Conservation (phyloP, 2,797 vertebrate genomes). For the Lagocephalus sceleratus region DNA sequence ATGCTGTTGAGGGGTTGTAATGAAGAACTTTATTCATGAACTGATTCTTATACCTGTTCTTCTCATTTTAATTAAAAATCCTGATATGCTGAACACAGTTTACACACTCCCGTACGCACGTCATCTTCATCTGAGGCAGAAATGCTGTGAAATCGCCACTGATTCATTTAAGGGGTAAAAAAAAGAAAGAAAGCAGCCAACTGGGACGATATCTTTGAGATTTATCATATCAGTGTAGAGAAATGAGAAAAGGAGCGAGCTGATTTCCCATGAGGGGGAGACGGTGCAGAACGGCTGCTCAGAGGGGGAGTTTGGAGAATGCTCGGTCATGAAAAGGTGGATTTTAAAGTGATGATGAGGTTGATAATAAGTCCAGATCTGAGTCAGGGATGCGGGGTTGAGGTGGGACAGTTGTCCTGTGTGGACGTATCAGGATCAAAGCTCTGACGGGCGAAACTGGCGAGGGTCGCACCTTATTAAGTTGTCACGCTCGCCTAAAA, state of each 20-base stretch:
- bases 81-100: not conserved
- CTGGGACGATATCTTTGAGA: slow-evolving; percentile 54
- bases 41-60: too few relatives aligned
- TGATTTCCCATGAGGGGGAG: slow-evolving; percentile 47
- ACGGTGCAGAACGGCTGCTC: slow-evolving; percentile 40
- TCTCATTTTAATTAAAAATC: too few relatives aligned
- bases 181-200: slow-evolving; percentile 10
- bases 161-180: slow-evolving; percentile 51
- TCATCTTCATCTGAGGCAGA: slow-evolving; percentile 26
- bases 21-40: too few relatives aligned
- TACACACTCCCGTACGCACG: slow-evolving; percentile 8
- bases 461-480: too few relatives aligned
- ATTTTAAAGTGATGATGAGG: slow-evolving; percentile 56
- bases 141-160: slow-evolving; percentile 64
- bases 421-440: too few relatives aligned
- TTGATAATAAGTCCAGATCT: slow-evolving; percentile 53
- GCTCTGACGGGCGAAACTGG: too few relatives aligned
- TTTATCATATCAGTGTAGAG: slow-evolving; percentile 55
- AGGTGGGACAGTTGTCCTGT: too few relatives aligned
- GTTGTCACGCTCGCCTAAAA: slow-evolving; percentile 9
- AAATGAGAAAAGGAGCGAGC: slow-evolving; percentile 35
- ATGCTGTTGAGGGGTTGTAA: too few relatives aligned
- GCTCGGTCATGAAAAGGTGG: slow-evolving; percentile 34
- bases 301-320: slow-evolving; percentile 32
- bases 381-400: not conserved